A percentile compares a stretch with the other conserved stretches of the same genome.
Conservation (phyloP, 2,888 invertebrate species). For the Xestia xanthographa region DNA sequence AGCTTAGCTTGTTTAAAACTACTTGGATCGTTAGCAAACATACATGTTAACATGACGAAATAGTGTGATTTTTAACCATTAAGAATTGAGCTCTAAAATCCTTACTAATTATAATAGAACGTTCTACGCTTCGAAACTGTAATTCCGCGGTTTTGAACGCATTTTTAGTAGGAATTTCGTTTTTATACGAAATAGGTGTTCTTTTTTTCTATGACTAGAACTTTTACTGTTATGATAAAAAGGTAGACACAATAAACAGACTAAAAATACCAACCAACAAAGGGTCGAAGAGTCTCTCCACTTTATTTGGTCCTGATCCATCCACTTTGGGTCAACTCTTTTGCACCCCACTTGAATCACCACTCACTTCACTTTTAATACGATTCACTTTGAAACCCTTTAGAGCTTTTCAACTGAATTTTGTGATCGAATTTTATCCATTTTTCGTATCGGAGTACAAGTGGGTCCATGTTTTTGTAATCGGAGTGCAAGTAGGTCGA, state of each 20-base stretch:
- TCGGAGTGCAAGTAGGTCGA: no score
- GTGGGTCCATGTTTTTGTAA: background rate
- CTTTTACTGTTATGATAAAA: background rate
- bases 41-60: background rate
- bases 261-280: background rate
- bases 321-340: background rate
- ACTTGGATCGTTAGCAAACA: background rate
- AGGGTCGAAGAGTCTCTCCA: background rate
- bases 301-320: background rate
- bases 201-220: background rate
- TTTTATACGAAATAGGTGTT: background rate
- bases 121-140: background rate
- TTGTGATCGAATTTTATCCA: background rate
- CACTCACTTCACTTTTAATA: constrained; percentile 14
- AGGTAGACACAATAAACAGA: background rate
- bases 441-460: background rate
- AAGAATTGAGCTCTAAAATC: background rate
- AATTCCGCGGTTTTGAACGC: background rate
- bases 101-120: background rate
- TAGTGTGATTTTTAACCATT: no score
- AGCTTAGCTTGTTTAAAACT: background rate
- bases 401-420: background rate
- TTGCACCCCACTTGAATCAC: constrained; percentile 3
- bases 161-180: background rate
- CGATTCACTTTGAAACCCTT: background rate